Conservation (phyloP, 2,888 invertebrate species). For the Mythimna ferrago region DNA sequence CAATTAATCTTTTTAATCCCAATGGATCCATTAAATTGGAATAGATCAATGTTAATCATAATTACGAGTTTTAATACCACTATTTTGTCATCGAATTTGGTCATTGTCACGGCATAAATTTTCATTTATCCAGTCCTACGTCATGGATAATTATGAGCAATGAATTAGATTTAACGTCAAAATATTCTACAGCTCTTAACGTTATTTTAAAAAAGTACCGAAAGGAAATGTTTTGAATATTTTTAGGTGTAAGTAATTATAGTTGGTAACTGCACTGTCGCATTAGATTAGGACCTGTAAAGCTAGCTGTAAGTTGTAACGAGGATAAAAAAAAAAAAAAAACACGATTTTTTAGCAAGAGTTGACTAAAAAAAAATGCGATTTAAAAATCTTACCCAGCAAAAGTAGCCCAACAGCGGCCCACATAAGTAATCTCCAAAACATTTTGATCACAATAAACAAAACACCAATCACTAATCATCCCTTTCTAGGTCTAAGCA, state of each 20-base stretch:
- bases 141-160: not conserved
- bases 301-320: too few species aligned
- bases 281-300: too few species aligned
- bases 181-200: not conserved
- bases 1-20: conserved; percentile 24
- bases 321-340: too few species aligned
- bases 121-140: not conserved
- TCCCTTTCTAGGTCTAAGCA: conserved; percentile 30
- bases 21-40: conserved; percentile 24
- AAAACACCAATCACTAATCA: conserved; percentile 48
- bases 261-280: too few species aligned
- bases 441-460: conserved; percentile 61
- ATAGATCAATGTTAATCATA: conserved; percentile 2
- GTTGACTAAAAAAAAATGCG: not conserved
- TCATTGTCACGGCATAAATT: not conserved
- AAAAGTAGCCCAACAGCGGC: conserved; percentile 64
- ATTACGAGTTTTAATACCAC: not conserved
- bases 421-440: conserved; percentile 68
- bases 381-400: conserved; percentile 67
- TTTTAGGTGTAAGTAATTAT: too few species aligned
- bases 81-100: conserved; percentile 1
- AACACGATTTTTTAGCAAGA: not conserved
- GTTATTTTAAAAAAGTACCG: too few species aligned
- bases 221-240: too few species aligned
- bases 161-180: not conserved